Percentiles rank a stretch among this genome's conserved stretches.
Conservation (phyloP, 2,113 vertebrate genomes). For the Sinosuthora webbiana region DNA sequence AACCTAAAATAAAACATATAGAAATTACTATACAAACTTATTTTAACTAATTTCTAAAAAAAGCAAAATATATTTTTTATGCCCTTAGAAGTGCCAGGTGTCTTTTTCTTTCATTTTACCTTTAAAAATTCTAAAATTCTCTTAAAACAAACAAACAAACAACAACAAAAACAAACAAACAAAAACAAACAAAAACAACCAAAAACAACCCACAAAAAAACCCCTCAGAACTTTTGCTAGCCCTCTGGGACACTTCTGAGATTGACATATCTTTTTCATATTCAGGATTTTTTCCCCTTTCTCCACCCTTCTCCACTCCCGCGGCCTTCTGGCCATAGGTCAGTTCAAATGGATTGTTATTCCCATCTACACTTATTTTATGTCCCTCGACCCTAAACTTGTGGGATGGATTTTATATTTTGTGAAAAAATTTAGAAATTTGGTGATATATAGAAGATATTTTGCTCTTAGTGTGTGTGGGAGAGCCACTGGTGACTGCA, state of each 20-base stretch:
- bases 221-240: no score
- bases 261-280: background rate
- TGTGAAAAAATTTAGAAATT: background rate
- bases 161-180: no score
- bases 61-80: background rate
- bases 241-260: background rate
- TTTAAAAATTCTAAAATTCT: background rate
- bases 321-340: background rate
- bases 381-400: background rate
- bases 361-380: background rate
- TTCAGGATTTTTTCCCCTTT: background rate
- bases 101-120: background rate
- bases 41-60: background rate
- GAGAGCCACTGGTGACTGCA: background rate
- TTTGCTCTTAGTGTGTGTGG: background rate
- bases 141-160: no score
- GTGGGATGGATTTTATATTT: rapidly evolving
- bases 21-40: background rate
- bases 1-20: background rate
- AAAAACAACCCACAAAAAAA: no score
- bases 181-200: background rate
- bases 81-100: rapidly evolving
- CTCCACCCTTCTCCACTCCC: background rate
- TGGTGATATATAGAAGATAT: background rate
- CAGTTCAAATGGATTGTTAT: background rate